Base-by-base conservation (phyloP, 2,888 invertebrate species). In the Allygus modestus region DNA sequence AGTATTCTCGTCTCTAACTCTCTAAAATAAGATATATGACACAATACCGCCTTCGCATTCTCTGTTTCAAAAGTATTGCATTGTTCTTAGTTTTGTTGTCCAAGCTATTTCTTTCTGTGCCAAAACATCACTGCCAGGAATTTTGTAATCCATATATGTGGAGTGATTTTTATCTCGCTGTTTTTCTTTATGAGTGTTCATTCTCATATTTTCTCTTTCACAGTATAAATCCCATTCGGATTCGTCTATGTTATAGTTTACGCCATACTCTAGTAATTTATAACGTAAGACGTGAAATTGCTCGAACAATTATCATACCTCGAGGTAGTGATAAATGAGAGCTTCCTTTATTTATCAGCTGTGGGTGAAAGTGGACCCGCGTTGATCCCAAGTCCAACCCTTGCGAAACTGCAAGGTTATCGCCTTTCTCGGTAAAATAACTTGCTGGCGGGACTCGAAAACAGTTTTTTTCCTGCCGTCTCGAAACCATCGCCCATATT, bases 101-200 rank as follows among this genome's bases (percentile, higher is more conserved):
- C 65, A 65, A 65, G 31, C 65, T 31, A 65, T 65, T 65, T 31
- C 9, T 20, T 37, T 37, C 20, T n/a, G 37, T 73, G 73, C 73
- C 73, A 73, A 43, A 41, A 73, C 2, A 73, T 11, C 37, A n/a
- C 17, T 73, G 73, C 73, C 73, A 73, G 43, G 15, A 73, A 15
- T 73, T 73, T 73, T 73, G 41, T 73, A 73, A 73, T 23, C 12
- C 69, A 2, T 58, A 7, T 23, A 58, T n/a, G 4, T 58, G 20
- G 58, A n/a, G 58, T 58, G 7, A 46, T 12, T 46, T 46, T 46
- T 37, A 37, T 37, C 37, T 9, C 37, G 37, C 9, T 37, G 37
- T 9, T 37, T 4, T 37, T 37, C 37, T 37, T 37, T 37, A 9
- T 9, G 9, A 37, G 37, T 37, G 4, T 37, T 37, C 37, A 4